phyloP scores from a whole-genome alignment of 2,888 invertebrate species.

The Phyllotreta striolata region DNA sequence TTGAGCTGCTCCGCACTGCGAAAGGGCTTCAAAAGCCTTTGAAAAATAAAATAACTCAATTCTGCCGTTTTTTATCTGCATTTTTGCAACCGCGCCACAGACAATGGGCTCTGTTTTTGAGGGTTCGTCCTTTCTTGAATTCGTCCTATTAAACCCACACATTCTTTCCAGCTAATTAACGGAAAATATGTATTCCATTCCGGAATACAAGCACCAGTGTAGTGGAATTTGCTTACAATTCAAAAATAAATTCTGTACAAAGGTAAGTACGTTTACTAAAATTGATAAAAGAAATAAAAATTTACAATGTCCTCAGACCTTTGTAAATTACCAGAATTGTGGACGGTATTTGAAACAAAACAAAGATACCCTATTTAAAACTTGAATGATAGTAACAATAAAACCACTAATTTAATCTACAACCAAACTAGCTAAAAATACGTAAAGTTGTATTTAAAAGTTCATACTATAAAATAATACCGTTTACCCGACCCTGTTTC shows the following conservation, averaged over 20 bases:
- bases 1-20: constrained; percentile 48
- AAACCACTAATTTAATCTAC: too few relatives aligned
- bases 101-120: constrained; percentile 14
- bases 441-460: too few relatives aligned
- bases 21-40: constrained; percentile 48
- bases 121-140: constrained; percentile 6
- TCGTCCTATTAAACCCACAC: constrained; percentile 5
- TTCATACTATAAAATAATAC: background rate
- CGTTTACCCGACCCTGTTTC: background rate
- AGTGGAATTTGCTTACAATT: too few relatives aligned
- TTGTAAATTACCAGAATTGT: too few relatives aligned
- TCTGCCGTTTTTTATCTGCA: constrained; percentile 43
- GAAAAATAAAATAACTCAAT: constrained; percentile 45
- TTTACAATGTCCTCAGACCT: too few relatives aligned
- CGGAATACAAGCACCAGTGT: too few relatives aligned
- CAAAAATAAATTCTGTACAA: too few relatives aligned
- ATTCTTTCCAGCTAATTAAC: too few relatives aligned
- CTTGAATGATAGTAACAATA: background rate
- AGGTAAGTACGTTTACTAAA: too few relatives aligned
- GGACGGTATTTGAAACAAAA: too few relatives aligned
- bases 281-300: background rate
- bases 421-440: too few relatives aligned
- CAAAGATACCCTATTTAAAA: background rate
- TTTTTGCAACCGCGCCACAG: constrained; percentile 40
- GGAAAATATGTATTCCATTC: too few relatives aligned